These are phyloP conservation scores for Corapipo altera DNA, from an alignment of 2,113 vertebrate species.

Conservation along the genomic window DNA sequence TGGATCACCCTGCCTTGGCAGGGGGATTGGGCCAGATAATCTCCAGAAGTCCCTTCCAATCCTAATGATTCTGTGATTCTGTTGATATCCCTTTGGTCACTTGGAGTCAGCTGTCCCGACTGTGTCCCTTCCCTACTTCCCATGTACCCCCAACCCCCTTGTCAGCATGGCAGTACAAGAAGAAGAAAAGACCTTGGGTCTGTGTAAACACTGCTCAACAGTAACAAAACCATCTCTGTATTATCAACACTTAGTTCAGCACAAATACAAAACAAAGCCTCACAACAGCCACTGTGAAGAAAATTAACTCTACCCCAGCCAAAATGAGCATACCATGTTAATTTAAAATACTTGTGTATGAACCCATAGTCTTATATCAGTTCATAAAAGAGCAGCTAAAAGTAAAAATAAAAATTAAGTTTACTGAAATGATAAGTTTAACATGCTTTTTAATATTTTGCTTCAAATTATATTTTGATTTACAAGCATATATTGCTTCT, in stretches of 20 bases:
- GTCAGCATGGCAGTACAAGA: accelerated
- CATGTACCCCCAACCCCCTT: background rate
- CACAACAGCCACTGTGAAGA: background rate
- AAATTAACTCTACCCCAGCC: background rate
- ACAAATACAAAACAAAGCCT: background rate
- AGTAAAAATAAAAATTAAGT: background rate
- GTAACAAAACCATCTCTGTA: background rate
- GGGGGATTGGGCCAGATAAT: background rate
- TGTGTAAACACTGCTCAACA: background rate
- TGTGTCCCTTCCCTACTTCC: background rate
- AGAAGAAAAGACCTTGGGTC: background rate
- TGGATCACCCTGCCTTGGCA: background rate
- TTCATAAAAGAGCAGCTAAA: background rate
- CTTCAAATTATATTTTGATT: background rate
- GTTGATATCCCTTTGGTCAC: background rate
- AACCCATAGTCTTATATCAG: background rate
- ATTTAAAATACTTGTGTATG: background rate
- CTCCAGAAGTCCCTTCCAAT: background rate
- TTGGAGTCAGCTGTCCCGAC: background rate
- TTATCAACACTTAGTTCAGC: background rate
- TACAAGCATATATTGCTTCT: background rate
- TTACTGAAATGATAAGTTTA: background rate
- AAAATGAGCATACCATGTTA: background rate
- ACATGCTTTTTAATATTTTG: background rate
- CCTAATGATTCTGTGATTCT: background rate